Conservation (phyloP, 2,113 vertebrate species). For the Platichthys stellatus region DNA sequence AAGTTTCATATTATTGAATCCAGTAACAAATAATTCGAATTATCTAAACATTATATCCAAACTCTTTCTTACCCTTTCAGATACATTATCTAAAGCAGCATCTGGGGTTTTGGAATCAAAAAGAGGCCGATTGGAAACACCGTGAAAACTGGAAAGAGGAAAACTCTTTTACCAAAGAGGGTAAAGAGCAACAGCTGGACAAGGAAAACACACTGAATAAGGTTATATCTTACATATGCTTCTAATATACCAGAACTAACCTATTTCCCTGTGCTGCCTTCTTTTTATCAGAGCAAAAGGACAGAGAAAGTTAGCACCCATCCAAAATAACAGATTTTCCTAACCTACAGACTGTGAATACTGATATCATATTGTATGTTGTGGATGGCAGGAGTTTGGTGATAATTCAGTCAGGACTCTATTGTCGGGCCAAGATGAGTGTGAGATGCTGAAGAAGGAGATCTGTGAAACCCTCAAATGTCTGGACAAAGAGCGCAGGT, state of each 20-base stretch:
- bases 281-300: not conserved
- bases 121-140: slow-evolving; percentile 71
- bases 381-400: slow-evolving; percentile 27
- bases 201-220: not conserved
- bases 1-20: not conserved
- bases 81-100: slow-evolving; percentile 83
- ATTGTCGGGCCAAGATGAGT: slow-evolving; percentile 41
- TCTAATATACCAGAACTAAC: not conserved
- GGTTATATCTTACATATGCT: slow-evolving; percentile 21
- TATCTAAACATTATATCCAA: not conserved
- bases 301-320: too few species aligned
- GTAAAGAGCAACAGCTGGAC: not conserved
- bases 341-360: not conserved
- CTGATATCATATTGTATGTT: too few species aligned
- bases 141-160: slow-evolving; percentile 74
- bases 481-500: slow-evolving; percentile 71
- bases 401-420: slow-evolving; percentile 30
- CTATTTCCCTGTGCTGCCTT: not conserved
- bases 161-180: not conserved
- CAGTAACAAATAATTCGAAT: not conserved
- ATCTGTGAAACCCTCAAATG: slow-evolving; percentile 65
- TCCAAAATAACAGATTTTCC: not conserved
- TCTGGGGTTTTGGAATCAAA: slow-evolving; percentile 77
- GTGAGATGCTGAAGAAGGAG: slow-evolving; percentile 59
- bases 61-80: slow-evolving; percentile 58